Evolutionary conservation across 2,113 vertebrate genomes (phyloP).

Genomic region (Heterocephalus glaber): DNA sequence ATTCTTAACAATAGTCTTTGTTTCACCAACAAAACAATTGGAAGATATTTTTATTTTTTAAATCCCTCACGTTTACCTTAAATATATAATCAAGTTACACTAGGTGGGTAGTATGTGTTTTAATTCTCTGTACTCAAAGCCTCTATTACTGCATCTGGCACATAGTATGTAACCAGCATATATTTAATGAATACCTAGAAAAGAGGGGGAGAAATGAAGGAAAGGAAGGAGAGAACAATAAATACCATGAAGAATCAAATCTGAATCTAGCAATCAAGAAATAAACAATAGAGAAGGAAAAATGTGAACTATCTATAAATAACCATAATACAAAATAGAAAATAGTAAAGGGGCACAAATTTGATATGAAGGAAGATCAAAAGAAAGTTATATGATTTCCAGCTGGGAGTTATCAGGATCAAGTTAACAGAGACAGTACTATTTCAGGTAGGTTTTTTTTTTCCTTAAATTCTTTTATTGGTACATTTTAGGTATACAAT

Average conservation of each 20-base stretch:
- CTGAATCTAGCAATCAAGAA: not conserved
- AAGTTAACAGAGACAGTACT: not conserved
- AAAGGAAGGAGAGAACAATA: not conserved
- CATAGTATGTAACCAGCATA: not conserved
- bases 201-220: not conserved
- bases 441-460: too few species aligned
- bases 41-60: not conserved
- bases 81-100: not conserved
- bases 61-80: not conserved
- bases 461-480: too few species aligned
- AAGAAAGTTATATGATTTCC: not conserved
- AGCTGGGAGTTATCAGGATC: not conserved
- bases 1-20: not conserved
- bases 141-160: not conserved
- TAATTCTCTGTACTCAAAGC: not conserved
- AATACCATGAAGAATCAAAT: not conserved
- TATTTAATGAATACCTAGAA: not conserved
- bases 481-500: too few species aligned
- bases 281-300: not conserved
- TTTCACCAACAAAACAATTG: not conserved
- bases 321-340: not conserved
- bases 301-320: not conserved
- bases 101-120: not conserved
- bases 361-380: not conserved
- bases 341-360: not conserved